phyloP scores from a whole-genome alignment of 2,797 vertebrate species.

The Tokudaia tokunoshimensis region DNA sequence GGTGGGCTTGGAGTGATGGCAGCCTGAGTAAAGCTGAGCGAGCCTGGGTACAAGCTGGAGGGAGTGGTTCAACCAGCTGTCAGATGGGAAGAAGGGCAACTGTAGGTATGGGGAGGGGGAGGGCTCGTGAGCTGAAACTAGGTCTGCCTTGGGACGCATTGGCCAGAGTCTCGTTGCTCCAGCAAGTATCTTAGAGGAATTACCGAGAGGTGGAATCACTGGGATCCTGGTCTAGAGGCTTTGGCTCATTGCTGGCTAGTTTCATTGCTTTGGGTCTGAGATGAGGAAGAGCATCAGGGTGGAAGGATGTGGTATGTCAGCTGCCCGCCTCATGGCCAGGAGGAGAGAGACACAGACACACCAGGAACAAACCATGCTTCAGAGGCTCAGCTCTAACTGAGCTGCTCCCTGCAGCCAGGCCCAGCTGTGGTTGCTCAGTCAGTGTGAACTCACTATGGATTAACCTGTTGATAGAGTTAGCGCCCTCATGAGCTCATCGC shows the following conservation, averaged over 20 bases:
- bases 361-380: neutral
- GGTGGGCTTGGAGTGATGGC: neutral
- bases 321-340: neutral
- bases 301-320: neutral
- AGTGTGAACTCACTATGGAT: neutral
- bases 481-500: neutral
- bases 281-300: neutral
- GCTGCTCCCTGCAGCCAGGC: too few species aligned
- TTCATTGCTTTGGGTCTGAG: neutral
- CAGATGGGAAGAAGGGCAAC: neutral
- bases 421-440: too few species aligned
- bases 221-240: neutral
- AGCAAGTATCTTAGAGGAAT: neutral
- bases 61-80: neutral
- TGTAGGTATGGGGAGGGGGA: neutral
- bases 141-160: neutral
- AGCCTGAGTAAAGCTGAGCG: neutral
- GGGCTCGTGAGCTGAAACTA: neutral
- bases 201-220: neutral
- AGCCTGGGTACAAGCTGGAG: neutral
- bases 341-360: neutral
- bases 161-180: neutral
- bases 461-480: neutral
- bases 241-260: neutral
- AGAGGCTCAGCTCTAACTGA: neutral